These are phyloP conservation scores for Cantharis nigra DNA, from an alignment of 2,888 invertebrate genomes.

Conservation along the genomic window DNA sequence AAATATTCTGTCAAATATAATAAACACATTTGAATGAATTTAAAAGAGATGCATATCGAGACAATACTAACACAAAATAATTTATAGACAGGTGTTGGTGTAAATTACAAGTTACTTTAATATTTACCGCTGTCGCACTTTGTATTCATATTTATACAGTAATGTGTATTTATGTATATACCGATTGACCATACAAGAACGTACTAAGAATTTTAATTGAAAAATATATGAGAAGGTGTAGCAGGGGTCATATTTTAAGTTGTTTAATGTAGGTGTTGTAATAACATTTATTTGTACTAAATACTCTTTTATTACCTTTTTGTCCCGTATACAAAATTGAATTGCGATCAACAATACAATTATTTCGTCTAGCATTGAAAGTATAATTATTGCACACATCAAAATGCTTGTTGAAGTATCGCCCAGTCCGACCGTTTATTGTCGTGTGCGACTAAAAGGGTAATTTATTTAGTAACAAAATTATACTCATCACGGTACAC, in stretches of 20 bases:
- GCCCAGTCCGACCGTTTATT: not conserved
- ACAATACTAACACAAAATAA: slow-evolving; percentile 18
- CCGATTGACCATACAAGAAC: slow-evolving; percentile 21
- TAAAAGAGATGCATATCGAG: slow-evolving; percentile 24
- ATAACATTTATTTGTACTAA: slow-evolving; percentile 7
- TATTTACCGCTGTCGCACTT: slow-evolving; percentile 28
- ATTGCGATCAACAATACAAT: not conserved
- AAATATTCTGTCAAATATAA: not conserved
- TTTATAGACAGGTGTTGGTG: slow-evolving; percentile 29
- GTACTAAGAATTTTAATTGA: slow-evolving; percentile 31
- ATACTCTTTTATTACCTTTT: slow-evolving; percentile 2
- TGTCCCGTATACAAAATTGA: slow-evolving; percentile 8
- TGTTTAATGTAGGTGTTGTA: slow-evolving; percentile 12
- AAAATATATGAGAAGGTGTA: slow-evolving; percentile 29
- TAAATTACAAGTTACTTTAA: slow-evolving; percentile 28
- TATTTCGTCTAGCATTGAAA: not conserved
- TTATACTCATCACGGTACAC: not conserved
- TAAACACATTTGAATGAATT: not conserved
- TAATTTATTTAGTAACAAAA: not conserved
- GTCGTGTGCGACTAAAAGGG: not conserved
- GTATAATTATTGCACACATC: not conserved
- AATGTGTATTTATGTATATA: slow-evolving; percentile 29
- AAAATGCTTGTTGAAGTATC: not conserved
- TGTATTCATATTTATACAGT: slow-evolving; percentile 31
- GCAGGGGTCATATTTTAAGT: slow-evolving; percentile 16